Evolutionary conservation across 2,797 vertebrate genomes (phyloP), one percentile per base, ranked within the genome.

Genomic region (Betta splendens): DNA sequence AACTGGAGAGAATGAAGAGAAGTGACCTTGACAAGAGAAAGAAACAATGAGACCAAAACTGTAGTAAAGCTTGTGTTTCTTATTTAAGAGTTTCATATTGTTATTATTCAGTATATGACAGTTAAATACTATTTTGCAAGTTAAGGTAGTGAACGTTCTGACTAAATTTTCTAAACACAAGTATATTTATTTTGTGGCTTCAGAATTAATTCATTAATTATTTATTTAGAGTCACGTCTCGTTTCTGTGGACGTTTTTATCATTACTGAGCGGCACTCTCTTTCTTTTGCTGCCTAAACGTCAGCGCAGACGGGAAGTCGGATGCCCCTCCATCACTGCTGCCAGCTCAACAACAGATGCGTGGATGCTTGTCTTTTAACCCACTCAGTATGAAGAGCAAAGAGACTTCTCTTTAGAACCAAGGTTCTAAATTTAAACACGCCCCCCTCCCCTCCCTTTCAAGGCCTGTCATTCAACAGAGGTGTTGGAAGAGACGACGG

Each of bases 391-490:
- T 16, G 18, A 32, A 72, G 43, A 65, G 40, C 59, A 64, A 73
- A 68, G 15, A 46, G 46, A 62, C 53, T 59, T 65, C 57, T 64
- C 62, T 55, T 53, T 57, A 50, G 75, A 9, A 70, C 76, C 55
- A 40, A 73, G 40, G 53, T 50, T 88, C 92, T 92, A 92, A 84
- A 89, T 89, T 87, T 92, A 92, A 71, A 50, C 66, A 55, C 79
- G 79, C 22, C 25, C 36, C 57, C 64, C 72, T 47, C 71, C 69
- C 70, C 54, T 77, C n/a, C n/a, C n/a, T 80, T 70, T 83, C 73
- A 58, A 70, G 53, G 56, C 79, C 85, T 90, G 69, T 92, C 90
- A 90, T 63, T 80, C 79, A 79, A 72, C 54, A 1, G 74, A 90
- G 84, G 89, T 89, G 89, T 85, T 76, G 69, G 85, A 83, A 70